Conservation (phyloP, 2,113 vertebrate genomes). For the Sciurus niger region DNA sequence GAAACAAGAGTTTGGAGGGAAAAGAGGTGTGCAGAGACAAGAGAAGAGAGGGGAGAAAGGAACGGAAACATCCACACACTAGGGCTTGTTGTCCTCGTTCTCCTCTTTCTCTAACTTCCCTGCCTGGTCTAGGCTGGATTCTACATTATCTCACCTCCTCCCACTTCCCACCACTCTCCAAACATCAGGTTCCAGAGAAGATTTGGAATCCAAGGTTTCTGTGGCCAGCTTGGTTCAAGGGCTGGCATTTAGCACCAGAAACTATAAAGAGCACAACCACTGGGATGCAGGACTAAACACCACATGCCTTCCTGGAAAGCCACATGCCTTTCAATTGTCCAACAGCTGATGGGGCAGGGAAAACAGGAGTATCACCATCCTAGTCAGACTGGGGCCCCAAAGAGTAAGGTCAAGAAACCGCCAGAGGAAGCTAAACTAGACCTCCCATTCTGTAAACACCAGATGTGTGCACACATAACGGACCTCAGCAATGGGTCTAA, state of each 20-base stretch:
- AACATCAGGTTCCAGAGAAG: not conserved
- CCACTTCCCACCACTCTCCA: not conserved
- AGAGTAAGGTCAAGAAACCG: not conserved
- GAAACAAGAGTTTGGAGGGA: conserved; percentile 9
- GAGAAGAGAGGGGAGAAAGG: conserved; percentile 54
- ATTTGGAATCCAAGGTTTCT: not conserved
- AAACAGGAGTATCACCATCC: conserved; percentile 43
- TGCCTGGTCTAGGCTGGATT: not conserved
- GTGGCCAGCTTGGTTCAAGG: not conserved
- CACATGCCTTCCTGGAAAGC: conserved; percentile 51
- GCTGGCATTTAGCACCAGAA: conserved; percentile 38
- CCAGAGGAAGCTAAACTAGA: conserved; percentile 60
- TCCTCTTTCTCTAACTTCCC: not conserved
- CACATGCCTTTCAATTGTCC: conserved; percentile 8
- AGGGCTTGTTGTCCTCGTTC: not conserved
- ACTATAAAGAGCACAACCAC: conserved; percentile 50
- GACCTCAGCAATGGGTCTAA: not conserved
- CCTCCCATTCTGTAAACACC: not conserved
- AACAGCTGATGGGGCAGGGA: not conserved
- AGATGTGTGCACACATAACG: conserved; percentile 24
- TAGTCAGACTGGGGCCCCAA: conserved; percentile 46
- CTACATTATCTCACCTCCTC: not conserved
- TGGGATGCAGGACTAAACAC: not conserved
- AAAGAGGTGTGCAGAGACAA: conserved; percentile 38
- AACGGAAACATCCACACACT: conserved; percentile 27